These are phyloP conservation scores for Arrhopalites spinosus DNA, from an alignment of 2,888 invertebrate genomes.

Conservation along the genomic window DNA sequence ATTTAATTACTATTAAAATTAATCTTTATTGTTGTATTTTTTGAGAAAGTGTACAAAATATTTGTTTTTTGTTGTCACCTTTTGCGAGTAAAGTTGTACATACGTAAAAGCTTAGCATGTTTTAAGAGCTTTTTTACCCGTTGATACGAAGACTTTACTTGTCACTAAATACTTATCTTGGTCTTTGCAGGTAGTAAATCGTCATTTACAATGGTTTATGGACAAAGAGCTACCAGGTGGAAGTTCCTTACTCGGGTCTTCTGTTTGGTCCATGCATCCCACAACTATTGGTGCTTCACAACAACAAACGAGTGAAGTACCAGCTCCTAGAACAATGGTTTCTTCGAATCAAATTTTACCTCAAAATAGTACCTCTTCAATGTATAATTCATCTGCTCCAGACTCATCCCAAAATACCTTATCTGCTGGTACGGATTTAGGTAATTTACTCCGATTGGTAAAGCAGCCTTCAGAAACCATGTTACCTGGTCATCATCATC, in stretches of 20 bases:
- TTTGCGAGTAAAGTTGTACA: too few species aligned
- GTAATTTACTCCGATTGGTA: constrained; percentile 21
- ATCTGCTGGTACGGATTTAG: constrained; percentile 33
- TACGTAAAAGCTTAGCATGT: too few species aligned
- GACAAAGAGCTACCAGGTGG: constrained; percentile 54
- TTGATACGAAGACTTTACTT: too few species aligned
- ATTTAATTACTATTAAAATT: neutral
- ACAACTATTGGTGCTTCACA: constrained; percentile 30
- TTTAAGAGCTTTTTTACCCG: too few species aligned
- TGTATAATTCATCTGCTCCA: neutral
- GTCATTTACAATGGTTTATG: constrained; percentile 53
- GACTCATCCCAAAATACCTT: neutral
- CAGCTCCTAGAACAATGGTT: neutral
- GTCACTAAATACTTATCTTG: too few species aligned
- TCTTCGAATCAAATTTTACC: neutral
- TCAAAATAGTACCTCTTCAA: neutral
- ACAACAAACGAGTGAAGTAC: too few species aligned
- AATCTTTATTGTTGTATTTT: neutral
- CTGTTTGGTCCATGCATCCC: constrained; percentile 56
- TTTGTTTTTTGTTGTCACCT: too few species aligned
- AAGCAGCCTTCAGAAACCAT: constrained; percentile 4
- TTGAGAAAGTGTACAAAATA: too few species aligned
- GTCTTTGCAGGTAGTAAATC: constrained; percentile 54
- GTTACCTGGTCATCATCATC: neutral
- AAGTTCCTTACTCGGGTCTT: constrained; percentile 54